Percentiles rank a stretch among this genome's conserved stretches.
Evolutionary conservation across 2,113 vertebrate species (phyloP).

Genomic region (Fulmarus glacialis): DNA sequence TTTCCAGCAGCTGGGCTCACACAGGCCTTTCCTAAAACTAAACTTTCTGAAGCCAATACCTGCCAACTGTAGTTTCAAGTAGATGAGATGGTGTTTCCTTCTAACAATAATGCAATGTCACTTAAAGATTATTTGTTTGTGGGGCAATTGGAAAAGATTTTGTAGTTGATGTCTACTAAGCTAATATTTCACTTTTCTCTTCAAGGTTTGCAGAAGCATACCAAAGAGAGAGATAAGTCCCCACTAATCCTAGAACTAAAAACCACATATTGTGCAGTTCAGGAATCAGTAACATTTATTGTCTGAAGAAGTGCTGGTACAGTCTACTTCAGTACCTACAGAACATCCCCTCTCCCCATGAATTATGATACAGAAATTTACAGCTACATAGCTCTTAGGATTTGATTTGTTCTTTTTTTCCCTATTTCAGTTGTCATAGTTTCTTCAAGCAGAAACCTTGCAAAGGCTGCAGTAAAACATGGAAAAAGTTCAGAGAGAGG

Average conservation of each 20-base stretch:
- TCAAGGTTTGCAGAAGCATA: not conserved
- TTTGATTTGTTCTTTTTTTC: not conserved
- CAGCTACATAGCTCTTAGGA: not conserved
- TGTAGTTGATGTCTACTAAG: not conserved
- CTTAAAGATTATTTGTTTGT: not conserved
- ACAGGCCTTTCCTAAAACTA: not conserved
- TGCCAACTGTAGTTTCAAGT: not conserved
- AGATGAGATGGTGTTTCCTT: not conserved
- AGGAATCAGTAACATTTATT: not conserved
- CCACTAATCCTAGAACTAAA: not conserved
- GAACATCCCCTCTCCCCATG: not conserved
- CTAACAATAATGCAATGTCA: not conserved
- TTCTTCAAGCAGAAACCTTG: not conserved
- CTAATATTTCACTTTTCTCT: not conserved
- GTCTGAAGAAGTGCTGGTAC: not conserved
- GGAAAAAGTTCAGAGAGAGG: not conserved
- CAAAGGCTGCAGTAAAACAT: not conserved
- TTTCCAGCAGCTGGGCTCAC: not conserved
- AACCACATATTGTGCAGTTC: not conserved
- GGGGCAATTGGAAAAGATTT: not conserved
- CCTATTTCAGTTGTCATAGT: not conserved
- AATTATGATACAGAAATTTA: not conserved
- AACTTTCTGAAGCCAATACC: not conserved
- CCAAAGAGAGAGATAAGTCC: not conserved
- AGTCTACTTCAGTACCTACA: not conserved